Evolutionary conservation across 2,888 invertebrate genomes (phyloP).

Genomic region (Tipula confusa): DNA sequence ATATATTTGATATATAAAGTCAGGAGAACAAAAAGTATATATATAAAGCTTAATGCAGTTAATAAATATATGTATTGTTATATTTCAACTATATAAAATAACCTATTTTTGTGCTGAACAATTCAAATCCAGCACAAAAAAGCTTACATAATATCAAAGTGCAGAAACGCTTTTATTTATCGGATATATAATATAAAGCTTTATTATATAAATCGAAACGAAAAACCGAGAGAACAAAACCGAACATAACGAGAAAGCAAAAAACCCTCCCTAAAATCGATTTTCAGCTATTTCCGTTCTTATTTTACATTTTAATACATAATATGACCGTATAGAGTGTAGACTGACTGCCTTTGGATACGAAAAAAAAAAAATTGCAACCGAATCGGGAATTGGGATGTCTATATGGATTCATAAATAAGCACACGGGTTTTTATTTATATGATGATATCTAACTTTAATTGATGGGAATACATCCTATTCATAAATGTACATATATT

Average conservation of each 20-base stretch:
- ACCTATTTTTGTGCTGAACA: not conserved
- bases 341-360: not conserved
- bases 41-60: not conserved
- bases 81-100: not conserved
- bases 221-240: not conserved
- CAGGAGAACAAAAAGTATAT: not conserved
- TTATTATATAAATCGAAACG: too few relatives aligned
- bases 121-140: not conserved
- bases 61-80: not conserved
- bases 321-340: not conserved
- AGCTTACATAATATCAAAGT: not conserved
- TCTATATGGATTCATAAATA: too few relatives aligned
- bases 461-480: not conserved
- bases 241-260: not conserved
- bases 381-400: not conserved
- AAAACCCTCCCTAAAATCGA: constrained; percentile 7
- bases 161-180: not conserved
- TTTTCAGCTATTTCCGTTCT: not conserved
- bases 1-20: not conserved
- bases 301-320: not conserved
- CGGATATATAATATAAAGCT: too few relatives aligned
- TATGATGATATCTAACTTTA: not conserved
- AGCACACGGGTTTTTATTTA: not conserved
- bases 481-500: not conserved
- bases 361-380: not conserved